A percentile compares a stretch with the other conserved stretches of the same genome.
Evolutionary conservation across 2,113 vertebrate species (phyloP).

Genomic region (Okapia johnstoni): DNA sequence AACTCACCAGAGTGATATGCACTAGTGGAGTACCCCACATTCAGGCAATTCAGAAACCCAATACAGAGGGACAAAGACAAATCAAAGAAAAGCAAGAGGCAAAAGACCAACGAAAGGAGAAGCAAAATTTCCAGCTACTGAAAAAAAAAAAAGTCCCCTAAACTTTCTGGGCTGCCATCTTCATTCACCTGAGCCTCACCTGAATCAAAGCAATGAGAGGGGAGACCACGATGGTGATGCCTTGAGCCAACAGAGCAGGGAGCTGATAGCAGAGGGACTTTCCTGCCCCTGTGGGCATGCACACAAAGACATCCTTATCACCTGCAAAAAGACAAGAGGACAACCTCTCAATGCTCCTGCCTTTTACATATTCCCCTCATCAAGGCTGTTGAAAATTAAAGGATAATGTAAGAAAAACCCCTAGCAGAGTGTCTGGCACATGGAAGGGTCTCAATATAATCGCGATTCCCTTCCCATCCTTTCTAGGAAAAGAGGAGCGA

Average conservation of each 20-base stretch:
- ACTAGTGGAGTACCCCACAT: background rate
- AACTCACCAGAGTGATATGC: background rate
- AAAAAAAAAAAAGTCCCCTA: background rate
- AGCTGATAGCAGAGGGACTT: slow-evolving; percentile 98
- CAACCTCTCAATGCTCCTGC: background rate
- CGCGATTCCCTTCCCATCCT: background rate
- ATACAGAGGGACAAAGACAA: background rate
- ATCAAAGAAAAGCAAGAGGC: background rate
- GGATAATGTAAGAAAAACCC: background rate
- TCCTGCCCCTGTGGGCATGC: slow-evolving; percentile 98
- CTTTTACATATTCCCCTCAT: background rate
- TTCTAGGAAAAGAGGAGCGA: background rate
- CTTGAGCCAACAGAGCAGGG: slow-evolving; percentile 90
- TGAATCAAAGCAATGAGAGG: slow-evolving; percentile 98
- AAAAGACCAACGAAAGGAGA: background rate
- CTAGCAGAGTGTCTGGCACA: background rate
- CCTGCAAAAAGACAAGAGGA: slow-evolving; percentile 83
- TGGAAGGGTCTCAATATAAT: background rate
- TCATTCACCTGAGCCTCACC: slow-evolving; percentile 79
- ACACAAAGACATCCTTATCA: slow-evolving; percentile 94
- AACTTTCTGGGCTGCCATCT: background rate
- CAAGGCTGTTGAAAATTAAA: background rate
- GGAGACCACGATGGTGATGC: slow-evolving; percentile 95
- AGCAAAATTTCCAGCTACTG: background rate
- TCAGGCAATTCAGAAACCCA: background rate